These are phyloP conservation scores for Ranitomeya imitator DNA, from an alignment of 2,113 vertebrate genomes.

Conservation along the genomic window DNA sequence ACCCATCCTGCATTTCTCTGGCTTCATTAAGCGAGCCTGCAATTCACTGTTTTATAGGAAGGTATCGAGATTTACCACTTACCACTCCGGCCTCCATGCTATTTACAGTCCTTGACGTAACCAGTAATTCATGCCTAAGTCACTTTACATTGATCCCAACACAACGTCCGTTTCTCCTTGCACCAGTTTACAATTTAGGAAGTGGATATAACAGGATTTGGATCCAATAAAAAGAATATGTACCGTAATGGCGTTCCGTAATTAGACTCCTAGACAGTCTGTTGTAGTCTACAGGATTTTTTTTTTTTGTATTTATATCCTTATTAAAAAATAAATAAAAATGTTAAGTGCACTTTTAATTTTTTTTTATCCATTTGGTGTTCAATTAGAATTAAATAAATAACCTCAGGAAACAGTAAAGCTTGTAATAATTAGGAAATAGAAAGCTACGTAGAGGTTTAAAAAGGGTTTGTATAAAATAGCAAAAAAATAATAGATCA, in stretches of 20 bases:
- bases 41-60: not conserved
- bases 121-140: not conserved
- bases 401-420: not conserved
- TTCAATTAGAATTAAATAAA: not conserved
- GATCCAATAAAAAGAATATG: not conserved
- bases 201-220: conserved; percentile 27
- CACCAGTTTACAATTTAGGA: not conserved
- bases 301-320: not conserved
- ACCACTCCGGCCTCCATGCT: not conserved
- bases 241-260: not conserved
- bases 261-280: not conserved
- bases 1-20: not conserved
- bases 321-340: not conserved
- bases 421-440: not conserved
- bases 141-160: conserved; percentile 40
- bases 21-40: not conserved
- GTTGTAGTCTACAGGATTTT: not conserved
- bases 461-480: no score
- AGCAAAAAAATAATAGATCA: no score
- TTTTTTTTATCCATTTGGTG: not conserved
- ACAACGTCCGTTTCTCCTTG: conserved; percentile 8
- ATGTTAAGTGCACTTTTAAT: not conserved
- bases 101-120: not conserved
- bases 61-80: not conserved
- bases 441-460: no score